phyloP scores from a whole-genome alignment of 2,797 vertebrate species.

The Tokudaia muenninki region DNA sequence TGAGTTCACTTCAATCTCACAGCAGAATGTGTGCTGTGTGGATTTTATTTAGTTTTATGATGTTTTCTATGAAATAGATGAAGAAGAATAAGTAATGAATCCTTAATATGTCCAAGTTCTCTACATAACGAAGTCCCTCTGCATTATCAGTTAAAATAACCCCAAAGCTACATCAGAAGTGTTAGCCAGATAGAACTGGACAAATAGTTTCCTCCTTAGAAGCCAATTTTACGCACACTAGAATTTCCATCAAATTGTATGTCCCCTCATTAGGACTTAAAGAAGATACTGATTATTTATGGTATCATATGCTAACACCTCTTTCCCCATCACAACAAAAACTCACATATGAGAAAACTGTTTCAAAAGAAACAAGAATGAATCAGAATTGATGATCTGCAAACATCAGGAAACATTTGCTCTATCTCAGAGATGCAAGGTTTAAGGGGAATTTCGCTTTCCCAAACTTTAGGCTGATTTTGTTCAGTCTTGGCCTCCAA shows the following conservation, averaged over 20 bases:
- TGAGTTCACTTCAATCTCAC: background rate
- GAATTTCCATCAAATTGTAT: constrained; percentile 45
- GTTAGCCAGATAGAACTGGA: background rate
- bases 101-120: background rate
- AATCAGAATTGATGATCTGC: background rate
- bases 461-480: background rate
- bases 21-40: background rate
- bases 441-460: background rate
- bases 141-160: background rate
- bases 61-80: constrained; percentile 44
- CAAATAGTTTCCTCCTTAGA: background rate
- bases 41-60: constrained; percentile 6
- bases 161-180: constrained; percentile 11
- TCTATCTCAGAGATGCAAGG: background rate
- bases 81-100: background rate
- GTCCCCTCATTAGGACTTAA: background rate
- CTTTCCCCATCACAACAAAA: background rate
- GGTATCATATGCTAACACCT: background rate
- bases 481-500: background rate
- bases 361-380: background rate
- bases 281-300: background rate
- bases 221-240: background rate
- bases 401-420: background rate
- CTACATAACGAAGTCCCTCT: background rate
- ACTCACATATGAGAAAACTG: background rate